These are phyloP conservation scores for human (Homo sapiens) DNA, from an alignment of 2,113 vertebrate genomes.

Conservation along the genomic window DNA sequence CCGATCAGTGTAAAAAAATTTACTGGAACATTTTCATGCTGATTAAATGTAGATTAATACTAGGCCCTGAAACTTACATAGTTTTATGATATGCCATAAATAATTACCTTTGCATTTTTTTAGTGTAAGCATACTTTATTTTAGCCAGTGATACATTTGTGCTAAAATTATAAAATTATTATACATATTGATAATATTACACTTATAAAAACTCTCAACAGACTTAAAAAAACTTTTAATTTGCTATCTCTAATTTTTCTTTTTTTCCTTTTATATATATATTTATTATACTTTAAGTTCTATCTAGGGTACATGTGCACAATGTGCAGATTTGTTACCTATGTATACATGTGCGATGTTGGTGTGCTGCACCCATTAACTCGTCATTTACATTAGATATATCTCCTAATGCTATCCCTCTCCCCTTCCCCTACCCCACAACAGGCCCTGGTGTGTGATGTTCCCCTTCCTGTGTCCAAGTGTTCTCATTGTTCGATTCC, in stretches of 20 bases:
- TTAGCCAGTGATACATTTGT: background rate
- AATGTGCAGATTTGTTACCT: too few species aligned
- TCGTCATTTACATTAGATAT: too few species aligned
- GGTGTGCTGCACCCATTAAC: too few species aligned
- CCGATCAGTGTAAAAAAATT: background rate
- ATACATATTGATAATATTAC: background rate
- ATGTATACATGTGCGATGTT: too few species aligned
- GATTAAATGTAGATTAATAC: background rate
- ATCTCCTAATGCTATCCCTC: too few species aligned
- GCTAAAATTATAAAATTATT: background rate
- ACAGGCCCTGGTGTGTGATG: too few species aligned
- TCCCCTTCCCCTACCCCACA: too few species aligned
- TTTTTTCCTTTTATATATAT: background rate
- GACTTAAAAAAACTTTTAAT: background rate
- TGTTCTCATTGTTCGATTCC: too few species aligned
- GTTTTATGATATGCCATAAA: background rate
- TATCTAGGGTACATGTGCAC: too few species aligned
- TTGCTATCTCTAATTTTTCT: background rate
- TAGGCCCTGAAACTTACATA: background rate
- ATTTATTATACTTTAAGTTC: too few species aligned
- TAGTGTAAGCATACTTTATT: background rate
- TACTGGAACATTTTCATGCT: background rate
- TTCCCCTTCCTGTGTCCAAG: too few species aligned
- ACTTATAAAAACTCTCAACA: background rate
- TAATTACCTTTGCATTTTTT: background rate